phyloP scores from a whole-genome alignment of 1,140 invertebrate species.

The Vanessa atalanta region DNA sequence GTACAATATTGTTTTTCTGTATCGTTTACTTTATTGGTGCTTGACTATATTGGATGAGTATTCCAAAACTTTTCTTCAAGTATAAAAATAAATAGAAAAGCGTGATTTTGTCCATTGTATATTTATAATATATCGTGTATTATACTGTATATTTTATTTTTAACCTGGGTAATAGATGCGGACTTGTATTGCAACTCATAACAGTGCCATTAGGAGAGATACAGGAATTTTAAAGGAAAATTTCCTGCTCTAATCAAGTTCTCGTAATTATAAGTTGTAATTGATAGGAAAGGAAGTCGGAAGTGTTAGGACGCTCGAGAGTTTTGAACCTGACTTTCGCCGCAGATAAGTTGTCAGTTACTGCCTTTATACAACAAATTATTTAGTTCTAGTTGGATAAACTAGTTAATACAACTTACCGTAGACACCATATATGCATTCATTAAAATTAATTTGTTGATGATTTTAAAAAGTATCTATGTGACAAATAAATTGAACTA shows the following conservation, averaged over 20 bases:
- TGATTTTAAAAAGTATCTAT: no score
- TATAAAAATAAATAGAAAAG: neutral
- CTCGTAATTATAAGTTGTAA: conserved; percentile 4
- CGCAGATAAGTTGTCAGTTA: conserved; percentile 17
- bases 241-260: neutral
- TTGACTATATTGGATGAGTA: no score
- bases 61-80: neutral
- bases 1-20: no score
- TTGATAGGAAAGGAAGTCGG: conserved; percentile 28
- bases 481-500: no score
- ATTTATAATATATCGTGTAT: no score
- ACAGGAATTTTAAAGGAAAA: neutral
- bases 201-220: neutral
- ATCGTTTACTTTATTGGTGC: no score
- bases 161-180: neutral
- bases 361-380: conserved; percentile 40
- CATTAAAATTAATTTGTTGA: no score
- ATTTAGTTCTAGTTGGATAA: neutral
- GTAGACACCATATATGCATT: no score
- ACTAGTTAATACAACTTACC: no score
- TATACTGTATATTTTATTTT: neutral
- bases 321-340: conserved; percentile 67
- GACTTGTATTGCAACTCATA: neutral
- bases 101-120: no score
- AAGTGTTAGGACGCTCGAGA: conserved; percentile 45